Evolutionary conservation across 2,797 vertebrate species (phyloP), one percentile per base, ranked within the genome.

Genomic region (Anabacerthia variegaticeps): DNA sequence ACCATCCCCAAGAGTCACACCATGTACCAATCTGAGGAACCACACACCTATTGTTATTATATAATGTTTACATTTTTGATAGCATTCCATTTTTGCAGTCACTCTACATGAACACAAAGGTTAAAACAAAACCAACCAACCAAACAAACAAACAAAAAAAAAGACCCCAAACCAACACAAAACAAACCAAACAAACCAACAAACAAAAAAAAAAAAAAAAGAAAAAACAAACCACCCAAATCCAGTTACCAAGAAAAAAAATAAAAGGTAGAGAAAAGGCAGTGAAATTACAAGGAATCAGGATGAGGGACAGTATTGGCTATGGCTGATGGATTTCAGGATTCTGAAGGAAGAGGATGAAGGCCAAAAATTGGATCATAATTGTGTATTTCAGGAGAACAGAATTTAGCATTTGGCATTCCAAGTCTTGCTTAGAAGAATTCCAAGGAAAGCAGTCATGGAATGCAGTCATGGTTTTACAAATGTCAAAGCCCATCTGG

Each of bases 11-110:
- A n/a, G 15, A 65, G 30, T 44, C 14, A n/a, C 15, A 23, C 6
- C 9, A 12, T 9, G 14, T 49, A 34, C 1, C 9, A 74, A 34
- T 37, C 22, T 48, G 32, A 81, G 58, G 76, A 90, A 63, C 0
- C 8, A 20, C 6, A n/a, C 59, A 23, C 0, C 2, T 55, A n/a
- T 36, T 77, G 13, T 1, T 83, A 7, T 30, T 37, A 46, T 1
- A 1, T 10, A 85, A 27, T 27, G 12, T 43, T 77, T 67, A 6
- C 3, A 52, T 69, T 91, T 74, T 74, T 85, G 10, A 73, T 34
- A 63, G 1, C 3, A 49, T 77, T 72, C 9, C 22, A 7, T 41
- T 68, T 91, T 72, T 63, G 5, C 48, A 5, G 26, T 56, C 21
- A 73, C 19, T 66, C 16, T 41, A 30, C 17, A 18, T 14, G 24